These are phyloP conservation scores for Gasteruption jaculator DNA, from an alignment of 2,888 invertebrate genomes.

Conservation along the genomic window DNA sequence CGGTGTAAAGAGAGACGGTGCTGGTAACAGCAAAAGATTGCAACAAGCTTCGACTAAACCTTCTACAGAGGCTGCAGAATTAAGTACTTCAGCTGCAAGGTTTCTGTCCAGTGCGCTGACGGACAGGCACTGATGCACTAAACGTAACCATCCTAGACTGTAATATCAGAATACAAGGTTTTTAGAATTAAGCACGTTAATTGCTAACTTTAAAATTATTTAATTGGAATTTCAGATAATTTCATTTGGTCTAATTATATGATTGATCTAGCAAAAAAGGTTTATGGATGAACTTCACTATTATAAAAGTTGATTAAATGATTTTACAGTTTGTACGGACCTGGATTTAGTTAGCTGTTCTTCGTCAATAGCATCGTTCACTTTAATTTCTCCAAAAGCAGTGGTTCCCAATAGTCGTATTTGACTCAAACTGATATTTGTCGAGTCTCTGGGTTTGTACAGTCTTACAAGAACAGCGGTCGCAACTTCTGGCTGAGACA, in stretches of 20 bases:
- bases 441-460: constrained; percentile 85
- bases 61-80: constrained; percentile 63
- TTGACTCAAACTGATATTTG: constrained; percentile 84
- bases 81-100: constrained; percentile 54
- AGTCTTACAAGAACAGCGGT: constrained; percentile 74
- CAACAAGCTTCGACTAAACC: constrained; percentile 69
- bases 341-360: constrained; percentile 56
- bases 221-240: no score
- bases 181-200: no score
- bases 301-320: background rate
- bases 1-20: constrained; percentile 60
- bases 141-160: constrained; percentile 80
- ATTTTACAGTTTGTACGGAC: constrained; percentile 33
- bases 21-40: constrained; percentile 67
- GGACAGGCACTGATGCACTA: constrained; percentile 75
- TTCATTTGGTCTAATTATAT: no score
- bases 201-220: no score
- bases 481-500: constrained; percentile 80
- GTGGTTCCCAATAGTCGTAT: constrained; percentile 80
- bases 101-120: constrained; percentile 40
- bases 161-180: constrained; percentile 19
- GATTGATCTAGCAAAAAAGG: no score
- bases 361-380: constrained; percentile 53
- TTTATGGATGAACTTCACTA: no score
- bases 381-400: constrained; percentile 63